Conservation (phyloP, 2,888 invertebrate genomes). For the Drosophila barbarae region DNA sequence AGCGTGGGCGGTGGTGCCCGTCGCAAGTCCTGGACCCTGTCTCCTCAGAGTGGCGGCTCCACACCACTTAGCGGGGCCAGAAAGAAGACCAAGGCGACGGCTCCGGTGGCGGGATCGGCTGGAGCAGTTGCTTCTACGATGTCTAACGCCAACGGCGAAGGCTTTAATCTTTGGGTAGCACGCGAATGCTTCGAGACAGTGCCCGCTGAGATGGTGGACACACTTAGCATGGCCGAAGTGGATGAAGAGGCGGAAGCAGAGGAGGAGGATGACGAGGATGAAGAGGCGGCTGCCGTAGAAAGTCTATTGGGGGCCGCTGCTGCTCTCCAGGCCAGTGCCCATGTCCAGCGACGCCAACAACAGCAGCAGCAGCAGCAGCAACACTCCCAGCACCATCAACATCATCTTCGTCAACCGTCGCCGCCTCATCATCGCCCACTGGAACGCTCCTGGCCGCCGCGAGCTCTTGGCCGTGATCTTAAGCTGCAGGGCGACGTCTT, state of each 20-base stretch:
- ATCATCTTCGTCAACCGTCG: conserved; percentile 67
- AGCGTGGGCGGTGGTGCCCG: conserved; percentile 75
- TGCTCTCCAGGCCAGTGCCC: conserved; percentile 69
- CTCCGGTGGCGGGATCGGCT: conserved; percentile 12
- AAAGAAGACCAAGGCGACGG: conserved; percentile 82
- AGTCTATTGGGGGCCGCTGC: conserved; percentile 76
- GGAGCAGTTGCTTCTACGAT: conserved; percentile 32
- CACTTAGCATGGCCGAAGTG: conserved; percentile 60
- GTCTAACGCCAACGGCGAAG: conserved; percentile 49
- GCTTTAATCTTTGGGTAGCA: conserved; percentile 79
- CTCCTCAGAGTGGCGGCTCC: conserved; percentile 71
- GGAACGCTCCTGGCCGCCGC: conserved; percentile 87
- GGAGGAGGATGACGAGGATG: conserved; percentile 54
- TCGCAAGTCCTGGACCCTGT: conserved; percentile 76
- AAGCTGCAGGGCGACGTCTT: conserved; percentile 88
- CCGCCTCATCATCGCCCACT: conserved; percentile 84
- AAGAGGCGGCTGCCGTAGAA: conserved; percentile 74
- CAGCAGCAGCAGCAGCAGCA: conserved; percentile 34
- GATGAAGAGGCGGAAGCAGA: conserved; percentile 44
- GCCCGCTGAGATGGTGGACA: conserved; percentile 76
- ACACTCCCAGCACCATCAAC: conserved; percentile 62
- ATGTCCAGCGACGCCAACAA: conserved; percentile 36
- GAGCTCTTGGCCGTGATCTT: conserved; percentile 78
- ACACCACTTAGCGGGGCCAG: conserved; percentile 82
- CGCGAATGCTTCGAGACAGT: conserved; percentile 79